A percentile compares a stretch with the other conserved stretches of the same genome.
Conservation (phyloP, 2,797 vertebrate genomes). For the Ispidina picta region DNA sequence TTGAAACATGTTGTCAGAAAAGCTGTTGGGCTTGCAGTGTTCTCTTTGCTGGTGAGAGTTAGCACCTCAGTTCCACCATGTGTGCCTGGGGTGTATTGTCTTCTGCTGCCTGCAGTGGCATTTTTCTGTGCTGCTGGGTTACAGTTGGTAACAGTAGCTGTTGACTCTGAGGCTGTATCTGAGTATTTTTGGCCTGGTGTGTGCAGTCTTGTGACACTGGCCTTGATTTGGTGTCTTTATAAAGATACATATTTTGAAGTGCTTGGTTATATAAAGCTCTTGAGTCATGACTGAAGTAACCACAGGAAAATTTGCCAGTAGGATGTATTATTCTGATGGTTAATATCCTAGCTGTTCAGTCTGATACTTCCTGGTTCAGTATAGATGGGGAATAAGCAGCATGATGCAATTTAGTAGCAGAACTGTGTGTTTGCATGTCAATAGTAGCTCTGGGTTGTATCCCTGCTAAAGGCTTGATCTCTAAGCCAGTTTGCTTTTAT, state of each 20-base stretch:
- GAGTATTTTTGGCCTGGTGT: slow-evolving; percentile 56
- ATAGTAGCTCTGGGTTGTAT: neutral
- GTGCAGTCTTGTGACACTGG: slow-evolving; percentile 63
- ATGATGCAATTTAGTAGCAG: neutral
- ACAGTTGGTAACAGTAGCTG: neutral
- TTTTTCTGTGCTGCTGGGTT: neutral
- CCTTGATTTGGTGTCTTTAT: slow-evolving; percentile 19
- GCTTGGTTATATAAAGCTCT: slow-evolving; percentile 68
- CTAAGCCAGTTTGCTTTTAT: neutral
- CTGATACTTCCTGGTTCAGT: neutral
- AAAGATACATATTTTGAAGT: neutral
- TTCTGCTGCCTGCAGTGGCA: neutral
- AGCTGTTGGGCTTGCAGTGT: neutral
- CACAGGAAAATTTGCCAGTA: slow-evolving; percentile 59
- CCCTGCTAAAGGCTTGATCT: neutral
- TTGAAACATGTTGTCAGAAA: accelerated
- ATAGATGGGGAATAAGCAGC: neutral
- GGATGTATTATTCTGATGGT: slow-evolving; percentile 11
- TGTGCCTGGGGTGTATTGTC: neutral
- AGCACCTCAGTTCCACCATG: neutral
- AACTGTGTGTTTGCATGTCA: neutral
- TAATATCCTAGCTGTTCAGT: neutral
- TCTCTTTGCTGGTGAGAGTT: neutral
- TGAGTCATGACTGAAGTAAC: slow-evolving; percentile 74
- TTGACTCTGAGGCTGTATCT: neutral